Percentiles rank a stretch among this genome's conserved stretches.
Evolutionary conservation across 2,888 invertebrate genomes (phyloP).

Genomic region (Antheraea assamensis): DNA sequence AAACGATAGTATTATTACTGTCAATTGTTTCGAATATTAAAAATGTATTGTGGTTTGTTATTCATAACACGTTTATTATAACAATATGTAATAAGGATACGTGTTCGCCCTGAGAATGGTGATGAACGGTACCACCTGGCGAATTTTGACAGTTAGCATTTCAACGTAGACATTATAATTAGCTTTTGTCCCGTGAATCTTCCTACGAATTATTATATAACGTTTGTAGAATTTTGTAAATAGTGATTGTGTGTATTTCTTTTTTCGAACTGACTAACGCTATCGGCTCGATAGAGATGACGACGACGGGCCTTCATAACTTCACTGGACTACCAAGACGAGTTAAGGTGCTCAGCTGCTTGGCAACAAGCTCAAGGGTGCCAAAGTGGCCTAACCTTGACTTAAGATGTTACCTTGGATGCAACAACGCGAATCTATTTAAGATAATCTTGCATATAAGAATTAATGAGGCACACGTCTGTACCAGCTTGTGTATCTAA

Average conservation of each 20-base stretch:
- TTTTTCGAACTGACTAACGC: too few relatives aligned
- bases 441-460: too few relatives aligned
- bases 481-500: too few relatives aligned
- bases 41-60: neutral
- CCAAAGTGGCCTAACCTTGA: too few relatives aligned
- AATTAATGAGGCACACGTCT: too few relatives aligned
- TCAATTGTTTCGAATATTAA: constrained; percentile 1
- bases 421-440: too few relatives aligned
- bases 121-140: constrained; percentile 13
- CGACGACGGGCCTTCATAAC: too few relatives aligned
- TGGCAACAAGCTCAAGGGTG: too few relatives aligned
- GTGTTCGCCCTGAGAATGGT: neutral
- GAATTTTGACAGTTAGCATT: neutral
- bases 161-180: neutral
- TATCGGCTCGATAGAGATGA: too few relatives aligned
- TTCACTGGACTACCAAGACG: too few relatives aligned
- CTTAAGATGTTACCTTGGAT: too few relatives aligned
- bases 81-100: constrained; percentile 13
- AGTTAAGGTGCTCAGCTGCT: too few relatives aligned
- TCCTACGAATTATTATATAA: neutral
- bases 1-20: neutral
- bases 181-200: neutral
- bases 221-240: neutral
- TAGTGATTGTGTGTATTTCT: neutral
- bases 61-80: neutral